Evolutionary conservation across 1,140 invertebrate genomes (phyloP), one percentile per base, ranked within the genome.

Genomic region (Macrosteles quadrilineatus): DNA sequence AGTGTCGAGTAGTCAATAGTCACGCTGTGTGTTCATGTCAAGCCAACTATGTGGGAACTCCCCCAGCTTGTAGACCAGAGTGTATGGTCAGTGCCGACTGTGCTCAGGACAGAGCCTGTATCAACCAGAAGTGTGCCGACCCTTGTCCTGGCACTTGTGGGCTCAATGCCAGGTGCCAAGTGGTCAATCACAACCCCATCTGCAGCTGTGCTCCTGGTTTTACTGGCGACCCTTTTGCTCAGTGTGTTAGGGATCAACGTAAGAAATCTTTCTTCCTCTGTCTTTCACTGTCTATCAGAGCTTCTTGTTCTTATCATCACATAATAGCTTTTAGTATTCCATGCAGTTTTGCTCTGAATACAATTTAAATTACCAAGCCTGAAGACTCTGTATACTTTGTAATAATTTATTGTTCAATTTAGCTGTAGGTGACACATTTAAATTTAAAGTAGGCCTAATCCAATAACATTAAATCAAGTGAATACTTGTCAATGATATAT

Each of bases 161-260:
- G 0, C 69, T 83, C 17, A 87, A 88, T 78, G 87, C 90, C 17
- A 83, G 89, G 73, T 94, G 91, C 77, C 87, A 88, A 67, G 87
- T 89, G 0, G 82, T 91, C 53, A 90, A 87, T 78, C 90, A 92
- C 76, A 85, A 86, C 66, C 87, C 90, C n/a, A 86, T 87, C 71
- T 92, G 90, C 74, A 85, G 84, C 55, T 93, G 91, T 75, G 80
- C 82, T 4, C 79, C 83, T 62, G 90, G 90, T 6, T 92, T 86
- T 75, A 87, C 86, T 3, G 92, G 92, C 17, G 91, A 95, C 86
- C 91, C 91, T 27, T 91, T 93, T 77, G 86, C 88, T 68, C 85
- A 87, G 68, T 92, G 90, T 77, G 69, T 81, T 12, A 76, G 82
- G 75, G 83, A 85, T 76, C 81, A 85, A 79, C 82, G 84, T 84